phyloP scores from a whole-genome alignment of 2,888 invertebrate species.

The Latheticus oryzae region DNA sequence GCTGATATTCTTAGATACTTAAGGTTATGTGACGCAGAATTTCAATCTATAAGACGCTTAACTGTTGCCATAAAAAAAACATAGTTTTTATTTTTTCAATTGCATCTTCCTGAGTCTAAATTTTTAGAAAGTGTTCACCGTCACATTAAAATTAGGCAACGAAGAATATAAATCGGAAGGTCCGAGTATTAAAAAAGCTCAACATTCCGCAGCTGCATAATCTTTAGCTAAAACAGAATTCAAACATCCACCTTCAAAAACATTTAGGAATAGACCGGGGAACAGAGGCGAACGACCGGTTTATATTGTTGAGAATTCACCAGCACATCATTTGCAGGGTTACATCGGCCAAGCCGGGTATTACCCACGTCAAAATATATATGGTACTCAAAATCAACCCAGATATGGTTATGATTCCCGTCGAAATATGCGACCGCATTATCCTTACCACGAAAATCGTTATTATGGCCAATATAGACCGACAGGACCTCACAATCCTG shows the following conservation, averaged over 20 bases:
- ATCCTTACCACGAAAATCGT: slow-evolving; percentile 62
- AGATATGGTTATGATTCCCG: slow-evolving; percentile 62
- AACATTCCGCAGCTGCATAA: slow-evolving; percentile 93
- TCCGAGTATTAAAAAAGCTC: slow-evolving; percentile 97
- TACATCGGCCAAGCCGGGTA: slow-evolving; percentile 61
- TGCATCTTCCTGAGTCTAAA: too few species aligned
- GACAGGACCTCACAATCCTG: slow-evolving; percentile 59
- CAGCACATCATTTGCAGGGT: slow-evolving; percentile 58
- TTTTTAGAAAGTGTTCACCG: slow-evolving; percentile 97
- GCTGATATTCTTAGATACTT: too few species aligned
- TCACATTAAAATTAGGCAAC: slow-evolving; percentile 87
- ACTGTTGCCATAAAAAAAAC: too few species aligned
- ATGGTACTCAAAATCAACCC: slow-evolving; percentile 61
- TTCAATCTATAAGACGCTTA: too few species aligned
- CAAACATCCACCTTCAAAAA: slow-evolving; percentile 83
- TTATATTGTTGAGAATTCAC: slow-evolving; percentile 73
- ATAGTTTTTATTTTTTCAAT: too few species aligned
- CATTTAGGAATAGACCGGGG: slow-evolving; percentile 62
- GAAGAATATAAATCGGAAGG: slow-evolving; percentile 94
- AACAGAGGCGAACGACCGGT: slow-evolving; percentile 83
- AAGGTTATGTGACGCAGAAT: too few species aligned
- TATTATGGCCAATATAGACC: slow-evolving; percentile 62
- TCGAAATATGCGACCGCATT: slow-evolving; percentile 60
- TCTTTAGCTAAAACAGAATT: slow-evolving; percentile 88
- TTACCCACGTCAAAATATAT: slow-evolving; percentile 63